Evolutionary conservation across 1,140 invertebrate species (phyloP), one percentile per base, ranked within the genome.

Genomic region (Leptopilina boulardi): DNA sequence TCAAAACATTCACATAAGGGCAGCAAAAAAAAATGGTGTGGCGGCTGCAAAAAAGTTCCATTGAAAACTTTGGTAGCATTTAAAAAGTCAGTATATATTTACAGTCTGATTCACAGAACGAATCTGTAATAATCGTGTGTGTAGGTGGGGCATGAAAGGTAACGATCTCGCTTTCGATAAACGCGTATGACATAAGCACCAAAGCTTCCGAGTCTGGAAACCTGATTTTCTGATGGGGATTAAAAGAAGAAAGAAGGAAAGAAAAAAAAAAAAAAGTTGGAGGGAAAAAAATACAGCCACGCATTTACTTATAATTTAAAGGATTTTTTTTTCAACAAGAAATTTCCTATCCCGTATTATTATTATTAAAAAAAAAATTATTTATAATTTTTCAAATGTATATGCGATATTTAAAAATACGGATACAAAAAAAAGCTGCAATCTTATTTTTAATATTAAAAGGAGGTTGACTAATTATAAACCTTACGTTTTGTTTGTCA

Each of bases 31-130:
- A 54, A 66, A 15, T 5, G 10, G 11, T 56, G 19, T 23, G 59
- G 3, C 21, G 13, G 15, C n/a, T 66, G 23, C 23, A 30, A 30
- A 66, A 66, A 3, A 34, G 30, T 66, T 30, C 26, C 21, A 66
- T 30, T 30, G 59, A 66, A 66, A 66, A 38, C 34, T 23, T 30
- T 66, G 23, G 59, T 30, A 66, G 23, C 59, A 30, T 66, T 66
- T 66, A 13, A 30, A n/a, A n/a, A 30, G 59, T 26, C 59, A 66
- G 11, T 66, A n/a, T n/a, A n/a, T n/a, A 66, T 66, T 66, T 66
- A 30, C 59, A 66, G 59, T 30, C 59, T 66, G 59, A 66, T 66
- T 66, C 59, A 66, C 59, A 66, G 59, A 66, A 23, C 59, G 59
- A 66, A 30, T 30, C 59, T 66, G 23, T 66, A 30, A 30, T 66